Conservation (phyloP, 2,888 invertebrate genomes). For the Sycophila texana region DNA sequence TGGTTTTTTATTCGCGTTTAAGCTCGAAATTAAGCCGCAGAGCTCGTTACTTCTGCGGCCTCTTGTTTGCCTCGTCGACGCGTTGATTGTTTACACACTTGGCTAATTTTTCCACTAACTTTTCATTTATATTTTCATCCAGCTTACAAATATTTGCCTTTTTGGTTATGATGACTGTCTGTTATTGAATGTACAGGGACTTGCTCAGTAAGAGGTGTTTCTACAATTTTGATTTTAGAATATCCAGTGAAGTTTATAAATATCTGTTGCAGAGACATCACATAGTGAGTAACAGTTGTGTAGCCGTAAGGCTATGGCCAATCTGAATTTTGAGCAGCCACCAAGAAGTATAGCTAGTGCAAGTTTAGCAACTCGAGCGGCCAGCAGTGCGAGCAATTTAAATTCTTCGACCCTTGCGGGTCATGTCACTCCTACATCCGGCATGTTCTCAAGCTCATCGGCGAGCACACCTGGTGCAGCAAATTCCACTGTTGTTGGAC, state of each 20-base stretch:
- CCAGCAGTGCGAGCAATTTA: slow-evolving; percentile 82
- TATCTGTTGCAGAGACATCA: slow-evolving; percentile 5
- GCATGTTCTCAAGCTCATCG: slow-evolving; percentile 79
- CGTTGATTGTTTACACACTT: slow-evolving; percentile 12
- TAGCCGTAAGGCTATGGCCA: slow-evolving; percentile 88
- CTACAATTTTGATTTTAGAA: not conserved
- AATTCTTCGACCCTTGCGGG: slow-evolving; percentile 81
- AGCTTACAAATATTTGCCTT: slow-evolving; percentile 33
- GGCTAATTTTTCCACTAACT: slow-evolving; percentile 10
- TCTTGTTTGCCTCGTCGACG: not conserved
- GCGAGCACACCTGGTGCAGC: slow-evolving; percentile 72
- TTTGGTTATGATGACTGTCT: slow-evolving; percentile 56
- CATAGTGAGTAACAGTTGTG: slow-evolving; percentile 18
- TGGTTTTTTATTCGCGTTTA: no score
- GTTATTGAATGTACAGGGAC: slow-evolving; percentile 46
- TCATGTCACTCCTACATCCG: slow-evolving; percentile 85
- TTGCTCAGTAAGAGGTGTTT: not conserved
- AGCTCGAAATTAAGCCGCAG: no score
- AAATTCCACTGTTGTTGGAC: slow-evolving; percentile 72
- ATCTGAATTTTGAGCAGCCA: slow-evolving; percentile 93
- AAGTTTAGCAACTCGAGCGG: slow-evolving; percentile 82
- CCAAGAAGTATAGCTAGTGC: slow-evolving; percentile 92
- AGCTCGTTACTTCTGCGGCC: not conserved
- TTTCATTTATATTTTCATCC: slow-evolving; percentile 46
- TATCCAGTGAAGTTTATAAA: slow-evolving; percentile 10